Evolutionary conservation across 2,888 invertebrate species (phyloP), one percentile per base, ranked within the genome.

Genomic region (Diachrysia chrysitis): DNA sequence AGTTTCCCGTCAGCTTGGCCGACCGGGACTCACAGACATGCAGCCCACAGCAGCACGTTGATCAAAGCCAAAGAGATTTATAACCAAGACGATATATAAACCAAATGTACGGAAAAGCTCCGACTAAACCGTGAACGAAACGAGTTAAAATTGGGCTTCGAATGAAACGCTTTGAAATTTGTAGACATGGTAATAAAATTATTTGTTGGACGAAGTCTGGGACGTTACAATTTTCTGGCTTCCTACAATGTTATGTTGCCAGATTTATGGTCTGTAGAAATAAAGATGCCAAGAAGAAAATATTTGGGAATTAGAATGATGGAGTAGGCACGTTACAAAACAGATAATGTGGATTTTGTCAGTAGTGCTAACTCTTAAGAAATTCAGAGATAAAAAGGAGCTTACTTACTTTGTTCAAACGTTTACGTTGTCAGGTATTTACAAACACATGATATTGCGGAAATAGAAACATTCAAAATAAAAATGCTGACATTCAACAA

Each of bases 41-140:
- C 58, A 63, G 17, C 56, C 64, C 66, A 35, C 64, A 35, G 64
- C 56, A 61, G 62, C 60, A 46, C 60, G 55, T 58, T 79, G 88
- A 89, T 90, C 89, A 89, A 90, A 90, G 87, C 82, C 76, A 79
- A 67, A 55, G 75, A 81, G 87, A 89, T 93, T 92, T 92, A 93
- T 87, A 82, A 82, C 83, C 74, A 70, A 78, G 66, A 77, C 83
- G 84, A 82, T 86, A 87, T 84, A 87, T 87, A 89, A 92, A 90
- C 89, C 90, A 89, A 90, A 90, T 85, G 88, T 84, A 87, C 89
- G 91, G 89, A 89, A 90, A 81, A 78, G 75, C 81, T 79, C 74
- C 78, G 86, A 86, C 69, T 87, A 87, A 82, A 83, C 82, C 80
- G 82, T 85, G 84, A 84, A 85, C 82, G 83, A 72, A 82, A 76